Evolutionary conservation across 2,113 vertebrate genomes (phyloP).

Genomic region (Muntiacus reevesi): DNA sequence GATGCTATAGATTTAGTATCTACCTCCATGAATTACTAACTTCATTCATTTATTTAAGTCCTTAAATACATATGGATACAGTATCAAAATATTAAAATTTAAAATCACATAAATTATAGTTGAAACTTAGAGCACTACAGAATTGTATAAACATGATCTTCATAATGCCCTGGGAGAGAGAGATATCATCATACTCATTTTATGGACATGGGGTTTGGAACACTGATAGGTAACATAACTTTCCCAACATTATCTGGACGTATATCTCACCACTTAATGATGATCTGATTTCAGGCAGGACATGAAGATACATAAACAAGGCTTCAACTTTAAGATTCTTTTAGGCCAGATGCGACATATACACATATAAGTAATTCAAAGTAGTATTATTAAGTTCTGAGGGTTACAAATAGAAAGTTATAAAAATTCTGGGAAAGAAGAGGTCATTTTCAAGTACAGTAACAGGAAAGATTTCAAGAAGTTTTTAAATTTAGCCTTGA

Average conservation of each 20-base stretch:
- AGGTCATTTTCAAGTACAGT: background rate
- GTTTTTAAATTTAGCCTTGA: background rate
- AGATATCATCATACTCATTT: background rate
- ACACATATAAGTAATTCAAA: background rate
- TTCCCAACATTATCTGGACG: background rate
- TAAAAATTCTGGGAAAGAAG: background rate
- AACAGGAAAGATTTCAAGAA: background rate
- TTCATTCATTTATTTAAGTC: background rate
- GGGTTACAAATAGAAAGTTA: background rate
- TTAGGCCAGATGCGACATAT: background rate
- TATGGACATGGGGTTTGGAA: background rate
- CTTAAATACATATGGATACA: background rate
- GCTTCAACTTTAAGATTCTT: background rate
- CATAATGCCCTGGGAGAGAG: background rate
- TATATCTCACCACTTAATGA: background rate
- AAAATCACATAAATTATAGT: background rate
- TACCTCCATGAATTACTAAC: background rate
- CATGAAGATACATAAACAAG: background rate
- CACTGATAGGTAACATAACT: background rate
- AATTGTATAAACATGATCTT: background rate
- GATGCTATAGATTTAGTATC: background rate
- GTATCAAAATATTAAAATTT: background rate
- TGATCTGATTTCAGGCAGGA: background rate
- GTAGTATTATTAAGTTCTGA: background rate
- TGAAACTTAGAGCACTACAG: background rate